A percentile compares a stretch with the other conserved stretches of the same genome.
Evolutionary conservation across 1,140 invertebrate genomes (phyloP).

Genomic region (Samia ricini): DNA sequence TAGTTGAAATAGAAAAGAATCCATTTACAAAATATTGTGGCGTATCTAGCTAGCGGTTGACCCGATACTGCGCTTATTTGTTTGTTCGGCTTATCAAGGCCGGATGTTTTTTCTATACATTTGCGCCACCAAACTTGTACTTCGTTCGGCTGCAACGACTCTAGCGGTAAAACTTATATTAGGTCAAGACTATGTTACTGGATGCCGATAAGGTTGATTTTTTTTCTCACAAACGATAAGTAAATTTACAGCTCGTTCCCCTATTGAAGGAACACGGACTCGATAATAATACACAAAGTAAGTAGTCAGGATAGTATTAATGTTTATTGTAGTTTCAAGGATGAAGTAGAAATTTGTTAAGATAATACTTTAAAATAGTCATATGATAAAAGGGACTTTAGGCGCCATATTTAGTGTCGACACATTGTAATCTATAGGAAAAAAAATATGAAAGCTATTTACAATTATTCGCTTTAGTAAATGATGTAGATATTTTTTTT

Average conservation of each 20-base stretch:
- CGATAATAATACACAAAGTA: constrained; percentile 17
- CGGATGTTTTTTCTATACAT: constrained; percentile 76
- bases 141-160: constrained; percentile 54
- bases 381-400: neutral
- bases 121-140: constrained; percentile 67
- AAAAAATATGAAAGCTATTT: neutral
- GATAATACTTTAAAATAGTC: neutral
- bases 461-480: neutral
- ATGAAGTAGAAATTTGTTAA: neutral
- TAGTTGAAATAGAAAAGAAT: constrained; percentile 40
- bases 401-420: neutral
- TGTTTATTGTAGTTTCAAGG: neutral
- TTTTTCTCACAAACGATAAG: constrained; percentile 40
- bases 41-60: constrained; percentile 63
- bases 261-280: constrained; percentile 17
- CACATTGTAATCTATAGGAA: neutral
- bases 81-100: constrained; percentile 75
- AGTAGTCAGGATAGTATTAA: neutral
- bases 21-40: constrained; percentile 52
- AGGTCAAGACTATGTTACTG: constrained; percentile 59
- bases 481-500: neutral
- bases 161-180: constrained; percentile 62
- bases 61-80: constrained; percentile 72
- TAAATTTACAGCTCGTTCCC: constrained; percentile 27
- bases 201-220: constrained; percentile 48